Percentiles rank a stretch among this genome's conserved stretches.
These are phyloP conservation scores for Hoplodrina ambigua DNA, from an alignment of 2,888 invertebrate species.

Conservation along the genomic window DNA sequence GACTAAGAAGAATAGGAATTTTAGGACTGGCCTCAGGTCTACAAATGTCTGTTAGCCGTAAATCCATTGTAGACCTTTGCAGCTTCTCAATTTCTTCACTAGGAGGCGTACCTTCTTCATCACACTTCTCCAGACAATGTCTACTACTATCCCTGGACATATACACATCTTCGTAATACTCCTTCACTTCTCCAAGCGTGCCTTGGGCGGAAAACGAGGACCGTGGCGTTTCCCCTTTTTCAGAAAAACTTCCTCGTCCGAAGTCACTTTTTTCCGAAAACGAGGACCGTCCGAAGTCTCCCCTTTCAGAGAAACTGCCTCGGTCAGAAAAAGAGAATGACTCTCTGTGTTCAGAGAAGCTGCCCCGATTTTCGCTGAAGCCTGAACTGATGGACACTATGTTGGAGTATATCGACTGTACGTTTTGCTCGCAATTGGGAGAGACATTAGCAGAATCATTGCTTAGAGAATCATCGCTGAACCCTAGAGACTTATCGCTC, in stretches of 20 bases:
- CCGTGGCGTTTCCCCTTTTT: slow-evolving; percentile 86
- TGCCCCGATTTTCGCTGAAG: slow-evolving; percentile 90
- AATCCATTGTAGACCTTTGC: slow-evolving; percentile 85
- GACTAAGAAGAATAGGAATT: slow-evolving; percentile 83
- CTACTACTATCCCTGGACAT: slow-evolving; percentile 81
- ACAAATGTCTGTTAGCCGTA: slow-evolving; percentile 83
- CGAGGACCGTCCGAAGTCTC: slow-evolving; percentile 84
- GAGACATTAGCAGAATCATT: slow-evolving; percentile 91
- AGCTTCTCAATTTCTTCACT: slow-evolving; percentile 82
- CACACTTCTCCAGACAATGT: slow-evolving; percentile 78
- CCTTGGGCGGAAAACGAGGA: slow-evolving; percentile 88
- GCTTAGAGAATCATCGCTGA: slow-evolving; percentile 94
- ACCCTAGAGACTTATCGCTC: slow-evolving; percentile 93
- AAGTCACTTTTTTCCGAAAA: slow-evolving; percentile 91
- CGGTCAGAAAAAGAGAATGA: slow-evolving; percentile 87
- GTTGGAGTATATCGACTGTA: slow-evolving; percentile 87
- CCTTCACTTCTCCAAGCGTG: slow-evolving; percentile 83
- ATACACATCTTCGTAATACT: slow-evolving; percentile 83
- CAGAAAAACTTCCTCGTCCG: slow-evolving; percentile 84
- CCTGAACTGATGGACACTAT: slow-evolving; percentile 91
- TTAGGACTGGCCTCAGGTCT: slow-evolving; percentile 75
- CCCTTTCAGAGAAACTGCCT: slow-evolving; percentile 86
- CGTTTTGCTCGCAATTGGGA: slow-evolving; percentile 89
- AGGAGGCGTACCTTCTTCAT: slow-evolving; percentile 74
- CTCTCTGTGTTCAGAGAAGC: slow-evolving; percentile 86